Evolutionary conservation across 2,888 invertebrate species (phyloP), one percentile per base, ranked within the genome.

Genomic region (Hedya salicella): DNA sequence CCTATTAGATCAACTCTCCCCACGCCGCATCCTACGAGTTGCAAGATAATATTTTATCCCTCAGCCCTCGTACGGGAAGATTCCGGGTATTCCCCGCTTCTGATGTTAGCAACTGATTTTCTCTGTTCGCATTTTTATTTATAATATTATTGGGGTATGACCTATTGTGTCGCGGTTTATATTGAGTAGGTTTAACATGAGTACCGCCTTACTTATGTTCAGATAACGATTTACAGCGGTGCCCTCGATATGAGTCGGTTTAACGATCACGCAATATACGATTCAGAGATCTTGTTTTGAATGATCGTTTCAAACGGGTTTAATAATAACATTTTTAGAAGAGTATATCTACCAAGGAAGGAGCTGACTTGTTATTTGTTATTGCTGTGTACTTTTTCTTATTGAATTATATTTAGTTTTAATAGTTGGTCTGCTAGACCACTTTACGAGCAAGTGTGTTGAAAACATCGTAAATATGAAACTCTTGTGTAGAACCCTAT

Each of bases 1-100:
- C 69, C 71, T 57, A 67, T 71, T 71, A 67, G 46, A 61, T 49
- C 54, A 50, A 62, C 59, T 54, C 40, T 64, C 48, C 36, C 57
- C 44, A 52, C 39, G 57, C 44, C 8, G n/a, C 8, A 21, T 36
- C 13, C 19, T 46, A 48, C n/a, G 32, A 19, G 48, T 48, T 25
- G 30, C 40, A 14, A 25, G 48, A 57, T 50, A 21, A 52, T 59
- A 52, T 46, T 44, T 52, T 40, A 59, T 53, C 21, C 14, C 39
- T n/a, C n/a, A n/a, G n/a, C 36, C 50, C 13, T 32, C 30, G 9
- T 30, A 42, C 25, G 36, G 39, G 39, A 52, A 53, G 48, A 36
- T 40, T 54, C 36, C n/a, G 54, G 52, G 21, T 40, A 57, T 50
- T 25, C 6, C n/a, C 30, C 39, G 30, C 25, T 36, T 13, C 39